phyloP scores from a whole-genome alignment of 2,797 vertebrate genomes.

The Spinus pinus region DNA sequence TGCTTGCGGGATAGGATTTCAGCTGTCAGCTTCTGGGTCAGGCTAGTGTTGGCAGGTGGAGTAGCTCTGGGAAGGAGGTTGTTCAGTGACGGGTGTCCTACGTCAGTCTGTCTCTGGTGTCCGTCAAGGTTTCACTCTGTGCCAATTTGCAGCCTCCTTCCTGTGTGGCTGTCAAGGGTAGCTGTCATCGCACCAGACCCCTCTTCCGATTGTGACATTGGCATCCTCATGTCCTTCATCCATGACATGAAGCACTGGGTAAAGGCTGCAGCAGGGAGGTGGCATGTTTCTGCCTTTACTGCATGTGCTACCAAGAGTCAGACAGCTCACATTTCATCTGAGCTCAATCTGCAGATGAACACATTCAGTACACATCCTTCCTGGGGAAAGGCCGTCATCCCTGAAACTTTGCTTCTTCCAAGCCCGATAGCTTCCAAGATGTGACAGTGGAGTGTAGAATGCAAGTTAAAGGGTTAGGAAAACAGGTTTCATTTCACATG shows the following conservation, averaged over 20 bases:
- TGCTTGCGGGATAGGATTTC: neutral
- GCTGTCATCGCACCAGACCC: neutral
- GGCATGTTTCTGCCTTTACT: neutral
- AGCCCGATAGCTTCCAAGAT: neutral
- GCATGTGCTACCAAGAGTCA: neutral
- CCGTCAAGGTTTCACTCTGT: neutral
- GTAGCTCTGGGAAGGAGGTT: neutral
- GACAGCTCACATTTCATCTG: neutral
- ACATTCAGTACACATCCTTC: neutral
- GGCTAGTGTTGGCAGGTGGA: neutral
- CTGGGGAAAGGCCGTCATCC: neutral
- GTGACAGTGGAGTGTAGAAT: accelerated
- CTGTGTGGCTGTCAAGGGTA: neutral
- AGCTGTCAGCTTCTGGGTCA: neutral
- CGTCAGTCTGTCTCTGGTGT: neutral
- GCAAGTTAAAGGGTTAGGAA: neutral
- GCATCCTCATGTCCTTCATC: neutral
- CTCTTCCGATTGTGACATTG: accelerated
- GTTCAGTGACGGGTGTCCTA: neutral
- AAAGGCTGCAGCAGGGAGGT: neutral
- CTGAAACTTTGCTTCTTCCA: neutral
- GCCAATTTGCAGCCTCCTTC: neutral
- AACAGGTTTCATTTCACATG: neutral
- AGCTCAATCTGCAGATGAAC: neutral
- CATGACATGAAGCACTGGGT: accelerated